phyloP scores from a whole-genome alignment of 2,888 invertebrate genomes.

The Cynaeus angustus region DNA sequence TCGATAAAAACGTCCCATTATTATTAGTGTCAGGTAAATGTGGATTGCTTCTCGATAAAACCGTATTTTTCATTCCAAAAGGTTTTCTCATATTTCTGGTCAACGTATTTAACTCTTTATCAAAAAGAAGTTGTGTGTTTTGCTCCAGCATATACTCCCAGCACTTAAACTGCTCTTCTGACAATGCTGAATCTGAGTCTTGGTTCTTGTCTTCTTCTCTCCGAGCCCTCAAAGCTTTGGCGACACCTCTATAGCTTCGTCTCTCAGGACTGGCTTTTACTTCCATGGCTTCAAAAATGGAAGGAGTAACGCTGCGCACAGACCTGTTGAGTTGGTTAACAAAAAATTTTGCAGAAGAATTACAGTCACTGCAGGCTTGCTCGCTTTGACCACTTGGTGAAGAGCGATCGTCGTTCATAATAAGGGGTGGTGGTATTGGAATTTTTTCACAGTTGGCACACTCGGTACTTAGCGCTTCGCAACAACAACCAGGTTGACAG shows the following conservation, averaged over 20 bases:
- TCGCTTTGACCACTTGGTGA: constrained; percentile 92
- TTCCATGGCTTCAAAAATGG: constrained; percentile 69
- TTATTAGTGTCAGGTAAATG: constrained; percentile 73
- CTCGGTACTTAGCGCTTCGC: constrained; percentile 77
- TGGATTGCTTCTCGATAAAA: constrained; percentile 82
- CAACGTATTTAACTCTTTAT: constrained; percentile 89
- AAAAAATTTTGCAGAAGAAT: constrained; percentile 70
- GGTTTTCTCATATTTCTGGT: constrained; percentile 77
- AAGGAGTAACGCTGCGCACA: constrained; percentile 66
- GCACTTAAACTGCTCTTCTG: constrained; percentile 92
- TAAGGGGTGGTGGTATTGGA: constrained; percentile 68
- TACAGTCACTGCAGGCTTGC: constrained; percentile 75
- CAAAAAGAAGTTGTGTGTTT: constrained; percentile 90
- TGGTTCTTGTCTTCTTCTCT: constrained; percentile 77
- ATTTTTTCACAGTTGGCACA: constrained; percentile 72
- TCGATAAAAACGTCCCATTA: constrained; percentile 76
- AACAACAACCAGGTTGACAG: constrained; percentile 78
- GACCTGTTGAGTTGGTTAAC: constrained; percentile 68
- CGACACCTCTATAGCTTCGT: constrained; percentile 77
- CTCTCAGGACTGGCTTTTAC: constrained; percentile 73
- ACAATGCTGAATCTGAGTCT: constrained; percentile 77
- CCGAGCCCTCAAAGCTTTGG: constrained; percentile 77
- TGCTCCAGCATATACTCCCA: constrained; percentile 96
- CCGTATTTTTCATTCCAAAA: constrained; percentile 74
- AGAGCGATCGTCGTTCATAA: constrained; percentile 80